Evolutionary conservation across 37 sponge, comb jelly and placozoan species (phyloP).

Genomic region (Sycon ciliatum): DNA sequence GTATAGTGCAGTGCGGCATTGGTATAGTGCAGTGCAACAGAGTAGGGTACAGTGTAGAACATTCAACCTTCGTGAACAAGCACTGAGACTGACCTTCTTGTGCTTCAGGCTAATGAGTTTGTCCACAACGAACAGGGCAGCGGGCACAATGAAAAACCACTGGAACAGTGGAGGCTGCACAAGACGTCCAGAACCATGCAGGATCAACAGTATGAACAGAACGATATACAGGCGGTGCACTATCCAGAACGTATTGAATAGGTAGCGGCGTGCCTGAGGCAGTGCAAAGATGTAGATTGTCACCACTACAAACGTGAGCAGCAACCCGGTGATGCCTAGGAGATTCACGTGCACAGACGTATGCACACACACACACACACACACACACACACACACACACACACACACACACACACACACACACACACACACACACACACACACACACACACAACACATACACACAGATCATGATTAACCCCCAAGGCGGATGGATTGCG

Average conservation of each 20-base stretch:
- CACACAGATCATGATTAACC: no score
- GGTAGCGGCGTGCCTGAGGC: slow-evolving; percentile 80
- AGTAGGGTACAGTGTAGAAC: no score
- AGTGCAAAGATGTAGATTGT: slow-evolving; percentile 81
- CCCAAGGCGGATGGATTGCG: no score
- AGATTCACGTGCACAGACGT: no score
- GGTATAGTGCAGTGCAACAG: no score
- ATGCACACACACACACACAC: no score
- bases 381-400: no score
- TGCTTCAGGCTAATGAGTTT: slow-evolving; percentile 69
- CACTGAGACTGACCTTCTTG: slow-evolving; percentile 34
- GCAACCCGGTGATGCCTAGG: slow-evolving; percentile 64
- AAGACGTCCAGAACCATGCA: slow-evolving; percentile 89
- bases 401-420: no score
- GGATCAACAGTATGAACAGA: slow-evolving; percentile 81
- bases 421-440: no score
- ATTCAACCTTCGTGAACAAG: no score
- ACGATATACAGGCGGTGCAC: slow-evolving; percentile 79
- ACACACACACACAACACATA: no score
- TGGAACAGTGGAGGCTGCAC: slow-evolving; percentile 94
- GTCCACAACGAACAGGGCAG: slow-evolving; percentile 71
- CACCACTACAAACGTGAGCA: slow-evolving; percentile 59
- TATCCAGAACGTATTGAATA: slow-evolving; percentile 85
- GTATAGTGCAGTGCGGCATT: no score
- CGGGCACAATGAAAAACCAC: slow-evolving; percentile 86